Conservation (phyloP, 2,113 vertebrate genomes). For the Murina feae region DNA sequence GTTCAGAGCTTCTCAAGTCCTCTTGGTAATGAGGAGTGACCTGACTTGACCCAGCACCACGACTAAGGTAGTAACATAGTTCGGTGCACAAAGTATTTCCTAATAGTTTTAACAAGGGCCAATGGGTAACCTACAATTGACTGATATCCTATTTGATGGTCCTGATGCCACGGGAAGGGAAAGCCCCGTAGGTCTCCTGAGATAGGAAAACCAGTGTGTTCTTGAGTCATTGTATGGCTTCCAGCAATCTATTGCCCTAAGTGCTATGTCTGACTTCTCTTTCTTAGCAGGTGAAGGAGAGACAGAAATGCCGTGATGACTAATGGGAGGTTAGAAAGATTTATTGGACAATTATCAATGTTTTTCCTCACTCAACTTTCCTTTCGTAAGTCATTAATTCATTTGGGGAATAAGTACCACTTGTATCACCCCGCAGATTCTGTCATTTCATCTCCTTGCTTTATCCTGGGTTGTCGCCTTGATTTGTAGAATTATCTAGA, state of each 20-base stretch:
- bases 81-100: neutral
- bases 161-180: neutral
- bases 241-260: neutral
- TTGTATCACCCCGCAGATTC: neutral
- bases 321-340: conserved; percentile 65
- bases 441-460: conserved; percentile 2
- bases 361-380: conserved; percentile 59
- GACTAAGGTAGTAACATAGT: too few relatives aligned
- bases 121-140: accelerated
- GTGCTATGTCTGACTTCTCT: neutral
- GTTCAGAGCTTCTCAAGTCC: too few relatives aligned
- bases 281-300: neutral
- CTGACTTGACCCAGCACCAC: neutral
- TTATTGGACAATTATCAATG: conserved; percentile 67
- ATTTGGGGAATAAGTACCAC: conserved; percentile 32
- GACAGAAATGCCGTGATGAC: conserved; percentile 1
- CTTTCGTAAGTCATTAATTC: conserved; percentile 60
- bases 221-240: accelerated
- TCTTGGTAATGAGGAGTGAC: neutral
- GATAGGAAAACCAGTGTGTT: neutral
- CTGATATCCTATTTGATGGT: accelerated
- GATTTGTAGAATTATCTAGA: neutral
- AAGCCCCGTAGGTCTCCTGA: accelerated
- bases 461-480: neutral
- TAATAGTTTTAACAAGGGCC: neutral